Percentiles rank a stretch among this genome's conserved stretches.
Evolutionary conservation across 1,140 invertebrate genomes (phyloP).

Genomic region (Nasonia longicornis): DNA sequence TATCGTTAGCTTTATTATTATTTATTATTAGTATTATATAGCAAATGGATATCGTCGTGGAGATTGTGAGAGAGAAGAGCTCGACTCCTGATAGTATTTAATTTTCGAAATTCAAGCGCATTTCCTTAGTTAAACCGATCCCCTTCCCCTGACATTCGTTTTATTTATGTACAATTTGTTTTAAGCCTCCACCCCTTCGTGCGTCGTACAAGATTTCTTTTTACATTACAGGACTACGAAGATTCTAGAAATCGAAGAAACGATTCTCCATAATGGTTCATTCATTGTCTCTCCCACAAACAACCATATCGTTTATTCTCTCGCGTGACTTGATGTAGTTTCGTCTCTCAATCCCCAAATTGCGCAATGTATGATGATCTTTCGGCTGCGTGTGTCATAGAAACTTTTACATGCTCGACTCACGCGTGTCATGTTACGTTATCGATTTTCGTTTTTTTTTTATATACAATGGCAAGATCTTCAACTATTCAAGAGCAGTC

Average conservation of each 20-base stretch:
- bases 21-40: neutral
- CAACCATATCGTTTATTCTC: constrained; percentile 6
- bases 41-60: constrained; percentile 30
- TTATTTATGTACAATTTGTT: constrained; percentile 41
- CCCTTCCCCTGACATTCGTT: constrained; percentile 26
- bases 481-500: constrained; percentile 45
- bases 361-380: constrained; percentile 44
- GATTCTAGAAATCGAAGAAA: constrained; percentile 36
- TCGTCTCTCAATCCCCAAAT: neutral
- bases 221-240: constrained; percentile 39
- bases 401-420: constrained; percentile 35
- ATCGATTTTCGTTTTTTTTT: constrained; percentile 7
- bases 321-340: neutral
- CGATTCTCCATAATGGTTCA: constrained; percentile 20
- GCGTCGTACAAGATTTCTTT: constrained; percentile 26
- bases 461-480: constrained; percentile 46
- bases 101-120: constrained; percentile 35
- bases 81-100: constrained; percentile 36
- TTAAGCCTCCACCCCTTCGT: constrained; percentile 21
- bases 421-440: neutral
- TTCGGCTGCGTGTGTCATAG: constrained; percentile 43
- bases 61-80: constrained; percentile 48
- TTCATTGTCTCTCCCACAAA: neutral
- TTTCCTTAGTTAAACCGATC: constrained; percentile 35
- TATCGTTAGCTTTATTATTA: neutral